phyloP scores from a whole-genome alignment of 2,888 invertebrate species.

The Drosophila meridionalis region DNA sequence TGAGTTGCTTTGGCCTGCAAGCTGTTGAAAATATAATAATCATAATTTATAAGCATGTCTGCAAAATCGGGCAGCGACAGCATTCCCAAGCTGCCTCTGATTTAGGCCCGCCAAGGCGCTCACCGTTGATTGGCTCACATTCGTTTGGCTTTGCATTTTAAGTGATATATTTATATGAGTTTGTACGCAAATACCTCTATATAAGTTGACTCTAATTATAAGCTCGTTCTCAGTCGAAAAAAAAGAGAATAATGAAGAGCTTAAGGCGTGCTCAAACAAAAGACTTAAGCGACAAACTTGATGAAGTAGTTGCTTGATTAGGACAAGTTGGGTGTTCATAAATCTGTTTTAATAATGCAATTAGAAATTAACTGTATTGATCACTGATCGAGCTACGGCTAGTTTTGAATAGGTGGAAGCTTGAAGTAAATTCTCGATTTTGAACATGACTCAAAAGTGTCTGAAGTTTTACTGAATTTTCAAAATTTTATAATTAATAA shows the following conservation, averaged over 20 bases:
- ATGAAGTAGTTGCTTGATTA: conserved; percentile 26
- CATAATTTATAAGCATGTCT: conserved; percentile 67
- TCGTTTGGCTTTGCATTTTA: conserved; percentile 58
- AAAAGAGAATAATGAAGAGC: conserved; percentile 12
- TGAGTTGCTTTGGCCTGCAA: conserved; percentile 44
- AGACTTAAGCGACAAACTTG: conserved; percentile 42
- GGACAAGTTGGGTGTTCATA: conserved; percentile 33
- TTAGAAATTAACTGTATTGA: not conserved
- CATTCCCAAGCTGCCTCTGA: conserved; percentile 22
- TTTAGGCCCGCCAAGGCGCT: conserved; percentile 19
- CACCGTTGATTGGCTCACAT: conserved; percentile 61
- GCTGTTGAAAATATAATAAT: conserved; percentile 74
- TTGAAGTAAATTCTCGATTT: not conserved
- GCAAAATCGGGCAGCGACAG: conserved; percentile 57
- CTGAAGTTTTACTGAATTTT: too few relatives aligned
- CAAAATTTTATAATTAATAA: too few relatives aligned
- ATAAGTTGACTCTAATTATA: conserved; percentile 47
- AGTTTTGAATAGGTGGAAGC: not conserved
- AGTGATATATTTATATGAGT: conserved; percentile 11
- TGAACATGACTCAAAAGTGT: not conserved
- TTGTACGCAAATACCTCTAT: conserved; percentile 11
- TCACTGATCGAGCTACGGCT: not conserved
- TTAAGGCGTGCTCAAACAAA: conserved; percentile 31
- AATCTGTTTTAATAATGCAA: conserved; percentile 4
- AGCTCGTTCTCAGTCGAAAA: conserved; percentile 28